Base-by-base conservation (phyloP, 2,797 vertebrate species). In the Oreortyx pictus region DNA sequence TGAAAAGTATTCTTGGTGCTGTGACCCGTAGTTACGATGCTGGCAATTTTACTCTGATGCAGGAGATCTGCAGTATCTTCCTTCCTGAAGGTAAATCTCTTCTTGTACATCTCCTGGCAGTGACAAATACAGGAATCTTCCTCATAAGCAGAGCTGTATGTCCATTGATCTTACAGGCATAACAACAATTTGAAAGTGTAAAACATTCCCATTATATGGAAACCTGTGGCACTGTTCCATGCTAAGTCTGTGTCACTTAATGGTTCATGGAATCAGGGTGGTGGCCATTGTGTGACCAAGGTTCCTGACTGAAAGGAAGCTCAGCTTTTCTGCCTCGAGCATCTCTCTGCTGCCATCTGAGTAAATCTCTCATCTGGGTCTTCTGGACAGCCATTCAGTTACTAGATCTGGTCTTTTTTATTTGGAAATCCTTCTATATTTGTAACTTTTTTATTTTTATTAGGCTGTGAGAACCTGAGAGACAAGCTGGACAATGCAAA, bases 21-120 rank as follows among this genome's bases (percentile, higher is more conserved):
- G 96, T 98, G 77, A 95, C 96, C 19, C 98, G 97, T 89, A 96
- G 97, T 77, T 97, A 97, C 0, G 97, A 98, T 35, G 91, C 97
- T 0, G 98, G 98, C 35, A 97, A 98, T 91, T 98, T 98, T 86
- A 82, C 88, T 41, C 87, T 98, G 46, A 98, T 98, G 96, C 98
- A 98, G 22, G 98, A 98, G 50, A 92, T 98, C 78, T 98, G 98
- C 96, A 95, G 65, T 10, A 94, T 98, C 50, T 93, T 99, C 76
- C 98, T 99, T 82, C 98, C 99, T 5, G 83, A 98, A 43, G 98
- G 98, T 98, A 86, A 94, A 82, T 74, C 37, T 67, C 39, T 41
- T 61, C 37, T 35, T 37, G 3, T 4, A 13, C 22, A 54, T 49
- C 43, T 61, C 54, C 14, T 87, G 17, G 20, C 66, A 25, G 39